phyloP scores from a whole-genome alignment of 2,888 invertebrate species.

The Campoplex capitator region DNA sequence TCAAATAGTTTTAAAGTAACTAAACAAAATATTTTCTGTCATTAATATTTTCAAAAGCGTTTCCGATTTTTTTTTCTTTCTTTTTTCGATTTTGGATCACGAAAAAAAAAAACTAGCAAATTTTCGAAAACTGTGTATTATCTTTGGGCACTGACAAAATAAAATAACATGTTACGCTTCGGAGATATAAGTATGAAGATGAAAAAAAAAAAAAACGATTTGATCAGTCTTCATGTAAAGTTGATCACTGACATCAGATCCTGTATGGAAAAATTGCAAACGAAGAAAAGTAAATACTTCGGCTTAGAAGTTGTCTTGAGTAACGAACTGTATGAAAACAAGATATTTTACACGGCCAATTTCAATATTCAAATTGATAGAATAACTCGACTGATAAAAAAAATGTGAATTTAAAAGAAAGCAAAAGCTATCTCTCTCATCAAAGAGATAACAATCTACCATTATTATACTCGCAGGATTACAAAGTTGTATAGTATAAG shows the following conservation, averaged over 20 bases:
- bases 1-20: no score
- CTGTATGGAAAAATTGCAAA: not conserved
- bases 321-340: no score
- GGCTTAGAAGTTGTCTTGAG: no score
- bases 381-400: not conserved
- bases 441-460: not conserved
- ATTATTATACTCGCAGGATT: not conserved
- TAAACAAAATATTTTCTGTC: not conserved
- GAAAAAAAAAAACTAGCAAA: not conserved
- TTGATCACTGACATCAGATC: no score
- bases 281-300: not conserved
- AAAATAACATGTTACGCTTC: not conserved
- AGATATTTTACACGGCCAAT: no score
- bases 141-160: not conserved
- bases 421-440: not conserved
- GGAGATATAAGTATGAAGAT: not conserved
- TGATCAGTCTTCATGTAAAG: no score
- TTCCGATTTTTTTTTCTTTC: not conserved
- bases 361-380: no score
- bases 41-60: not conserved
- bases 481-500: conserved; percentile 20
- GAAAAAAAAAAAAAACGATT: no score
- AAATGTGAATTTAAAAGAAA: not conserved
- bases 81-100: not conserved
- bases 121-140: not conserved